Conservation (phyloP, 92 coral and sea anemone genomes). For the Palythoa grandiflora region DNA sequence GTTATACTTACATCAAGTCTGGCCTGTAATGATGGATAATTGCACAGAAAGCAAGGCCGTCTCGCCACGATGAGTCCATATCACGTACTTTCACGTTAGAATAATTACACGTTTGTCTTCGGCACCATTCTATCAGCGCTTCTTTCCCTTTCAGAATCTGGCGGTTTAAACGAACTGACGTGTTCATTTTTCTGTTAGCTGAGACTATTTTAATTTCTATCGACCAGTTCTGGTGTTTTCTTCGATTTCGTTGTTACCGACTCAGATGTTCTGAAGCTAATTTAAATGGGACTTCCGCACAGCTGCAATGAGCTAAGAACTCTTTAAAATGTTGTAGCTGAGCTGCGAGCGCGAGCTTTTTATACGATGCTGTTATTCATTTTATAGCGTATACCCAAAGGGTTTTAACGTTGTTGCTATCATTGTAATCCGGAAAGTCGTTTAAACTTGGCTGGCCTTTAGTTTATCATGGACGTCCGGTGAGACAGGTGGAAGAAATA, state of each 20-base stretch:
- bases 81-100: conserved; percentile 67
- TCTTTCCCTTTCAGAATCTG: conserved; percentile 62
- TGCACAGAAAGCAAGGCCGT: conserved; percentile 89
- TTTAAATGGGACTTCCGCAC: no score
- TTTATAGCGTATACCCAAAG: background rate
- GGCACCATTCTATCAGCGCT: conserved; percentile 82
- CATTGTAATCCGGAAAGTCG: background rate
- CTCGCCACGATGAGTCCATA: conserved; percentile 83
- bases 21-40: conserved; percentile 78
- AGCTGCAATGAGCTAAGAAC: background rate
- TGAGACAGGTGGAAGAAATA: background rate
- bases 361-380: background rate
- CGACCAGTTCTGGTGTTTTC: background rate
- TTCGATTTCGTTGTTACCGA: background rate
- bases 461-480: background rate
- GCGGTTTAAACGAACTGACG: conserved; percentile 18
- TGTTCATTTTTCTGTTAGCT: background rate
- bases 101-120: conserved; percentile 67
- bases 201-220: background rate
- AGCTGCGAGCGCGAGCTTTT: background rate
- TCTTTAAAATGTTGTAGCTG: background rate
- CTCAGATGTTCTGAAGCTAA: background rate
- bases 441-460: conserved; percentile 17
- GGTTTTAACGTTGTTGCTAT: background rate
- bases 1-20: conserved; percentile 71